Conservation (phyloP, 2,888 invertebrate genomes). For the Melinaea marsaeus region DNA sequence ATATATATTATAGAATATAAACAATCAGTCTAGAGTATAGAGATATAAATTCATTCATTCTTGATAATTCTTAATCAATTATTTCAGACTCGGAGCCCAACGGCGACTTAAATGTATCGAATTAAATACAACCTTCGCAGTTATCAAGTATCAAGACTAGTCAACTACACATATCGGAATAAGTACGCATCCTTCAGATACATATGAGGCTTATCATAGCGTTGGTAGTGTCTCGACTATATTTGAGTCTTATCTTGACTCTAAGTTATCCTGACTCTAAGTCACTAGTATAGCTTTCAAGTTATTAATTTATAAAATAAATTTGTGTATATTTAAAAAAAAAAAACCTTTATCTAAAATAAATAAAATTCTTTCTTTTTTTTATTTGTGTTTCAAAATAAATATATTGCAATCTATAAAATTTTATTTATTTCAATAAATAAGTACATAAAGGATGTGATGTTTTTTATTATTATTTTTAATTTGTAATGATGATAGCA, state of each 20-base stretch:
- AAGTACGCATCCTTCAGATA: constrained; percentile 39
- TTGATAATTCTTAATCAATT: background rate
- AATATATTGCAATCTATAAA: too few relatives aligned
- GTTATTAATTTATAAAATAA: too few relatives aligned
- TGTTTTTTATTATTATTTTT: too few relatives aligned
- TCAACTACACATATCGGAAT: constrained; percentile 52
- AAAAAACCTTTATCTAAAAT: too few relatives aligned
- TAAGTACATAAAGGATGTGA: too few relatives aligned
- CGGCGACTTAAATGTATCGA: constrained; percentile 48
- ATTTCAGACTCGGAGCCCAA: constrained; percentile 54
- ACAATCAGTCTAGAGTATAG: background rate
- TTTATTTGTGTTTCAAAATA: too few relatives aligned
- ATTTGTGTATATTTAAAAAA: too few relatives aligned
- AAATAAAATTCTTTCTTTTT: too few relatives aligned
- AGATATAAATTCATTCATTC: background rate
- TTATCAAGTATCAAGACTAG: constrained; percentile 41
- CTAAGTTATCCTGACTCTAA: background rate
- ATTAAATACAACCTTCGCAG: constrained; percentile 38
- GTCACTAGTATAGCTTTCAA: background rate
- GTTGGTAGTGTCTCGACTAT: constrained; percentile 22
- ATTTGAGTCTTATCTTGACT: constrained; percentile 5
- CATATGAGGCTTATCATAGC: constrained; percentile 50
- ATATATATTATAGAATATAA: too few relatives aligned
- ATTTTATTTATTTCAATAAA: too few relatives aligned
- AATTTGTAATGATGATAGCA: too few relatives aligned